Conservation (phyloP, 2,113 vertebrate species). For the Apus apus region DNA sequence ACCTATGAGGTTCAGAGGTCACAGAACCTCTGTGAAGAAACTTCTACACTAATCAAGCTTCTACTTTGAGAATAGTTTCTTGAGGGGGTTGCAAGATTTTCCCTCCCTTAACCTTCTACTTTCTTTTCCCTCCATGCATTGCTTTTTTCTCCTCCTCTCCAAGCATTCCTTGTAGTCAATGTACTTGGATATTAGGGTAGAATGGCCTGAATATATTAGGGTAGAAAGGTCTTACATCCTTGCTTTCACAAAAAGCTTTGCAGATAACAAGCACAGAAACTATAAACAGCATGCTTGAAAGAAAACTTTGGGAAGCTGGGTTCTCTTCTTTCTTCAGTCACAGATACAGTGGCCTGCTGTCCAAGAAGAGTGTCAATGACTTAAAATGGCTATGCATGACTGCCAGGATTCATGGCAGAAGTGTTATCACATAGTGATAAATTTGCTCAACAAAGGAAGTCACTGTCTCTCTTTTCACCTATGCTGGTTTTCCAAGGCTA, state of each 20-base stretch:
- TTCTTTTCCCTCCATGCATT: no score
- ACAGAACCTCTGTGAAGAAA: not conserved
- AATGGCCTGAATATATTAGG: not conserved
- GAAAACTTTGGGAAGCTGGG: not conserved
- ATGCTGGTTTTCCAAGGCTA: not conserved
- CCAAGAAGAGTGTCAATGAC: not conserved
- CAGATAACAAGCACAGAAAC: not conserved
- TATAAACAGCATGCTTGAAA: not conserved
- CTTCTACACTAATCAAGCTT: not conserved
- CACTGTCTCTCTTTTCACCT: not conserved
- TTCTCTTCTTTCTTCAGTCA: not conserved
- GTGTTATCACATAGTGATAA: not conserved
- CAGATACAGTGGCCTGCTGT: not conserved
- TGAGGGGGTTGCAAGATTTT: not conserved
- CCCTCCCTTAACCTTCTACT: no score
- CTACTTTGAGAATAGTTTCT: not conserved
- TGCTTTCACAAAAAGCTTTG: not conserved
- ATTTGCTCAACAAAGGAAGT: not conserved
- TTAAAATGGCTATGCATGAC: not conserved
- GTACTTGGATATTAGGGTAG: not conserved
- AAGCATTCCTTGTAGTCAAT: not conserved
- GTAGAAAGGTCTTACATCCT: not conserved
- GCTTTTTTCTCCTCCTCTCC: not conserved
- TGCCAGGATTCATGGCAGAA: not conserved
- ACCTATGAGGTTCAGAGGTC: not conserved